These are phyloP conservation scores for Dendrocincla fuliginosa DNA, from an alignment of 2,797 vertebrate genomes.

Conservation along the genomic window DNA sequence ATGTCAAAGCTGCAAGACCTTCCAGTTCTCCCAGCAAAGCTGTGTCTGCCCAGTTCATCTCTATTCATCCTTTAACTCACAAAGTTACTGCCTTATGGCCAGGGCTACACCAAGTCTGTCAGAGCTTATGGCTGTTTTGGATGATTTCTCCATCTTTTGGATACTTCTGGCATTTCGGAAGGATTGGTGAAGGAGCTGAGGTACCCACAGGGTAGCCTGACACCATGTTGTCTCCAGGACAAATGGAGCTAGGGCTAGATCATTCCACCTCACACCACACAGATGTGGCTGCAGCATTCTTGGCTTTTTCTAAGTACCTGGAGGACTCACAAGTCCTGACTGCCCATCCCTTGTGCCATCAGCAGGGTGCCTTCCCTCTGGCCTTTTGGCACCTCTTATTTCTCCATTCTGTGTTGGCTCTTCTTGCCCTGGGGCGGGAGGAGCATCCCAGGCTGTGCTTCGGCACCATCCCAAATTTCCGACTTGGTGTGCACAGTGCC, in stretches of 20 bases:
- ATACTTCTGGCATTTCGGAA: background rate
- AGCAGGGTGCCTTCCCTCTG: background rate
- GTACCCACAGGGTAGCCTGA: background rate
- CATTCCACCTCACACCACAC: background rate
- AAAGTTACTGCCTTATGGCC: background rate
- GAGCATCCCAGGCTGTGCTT: background rate
- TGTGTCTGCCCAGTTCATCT: background rate
- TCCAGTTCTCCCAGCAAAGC: background rate
- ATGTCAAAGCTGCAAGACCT: background rate
- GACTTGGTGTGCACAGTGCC: rapidly evolving
- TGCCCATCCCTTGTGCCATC: background rate
- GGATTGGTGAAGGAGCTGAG: background rate
- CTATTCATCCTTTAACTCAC: background rate
- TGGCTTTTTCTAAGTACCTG: background rate
- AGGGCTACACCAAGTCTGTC: background rate
- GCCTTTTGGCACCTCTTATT: background rate
- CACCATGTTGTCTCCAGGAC: rapidly evolving
- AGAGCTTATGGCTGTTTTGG: rapidly evolving
- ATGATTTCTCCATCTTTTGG: background rate
- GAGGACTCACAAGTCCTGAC: background rate
- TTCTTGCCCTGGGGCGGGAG: background rate
- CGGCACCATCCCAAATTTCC: background rate
- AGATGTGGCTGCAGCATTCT: background rate
- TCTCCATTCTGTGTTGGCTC: background rate
- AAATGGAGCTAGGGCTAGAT: background rate